Evolutionary conservation across 2,797 vertebrate species (phyloP), one percentile per base, ranked within the genome.

Genomic region (Bradypodion pumilum): DNA sequence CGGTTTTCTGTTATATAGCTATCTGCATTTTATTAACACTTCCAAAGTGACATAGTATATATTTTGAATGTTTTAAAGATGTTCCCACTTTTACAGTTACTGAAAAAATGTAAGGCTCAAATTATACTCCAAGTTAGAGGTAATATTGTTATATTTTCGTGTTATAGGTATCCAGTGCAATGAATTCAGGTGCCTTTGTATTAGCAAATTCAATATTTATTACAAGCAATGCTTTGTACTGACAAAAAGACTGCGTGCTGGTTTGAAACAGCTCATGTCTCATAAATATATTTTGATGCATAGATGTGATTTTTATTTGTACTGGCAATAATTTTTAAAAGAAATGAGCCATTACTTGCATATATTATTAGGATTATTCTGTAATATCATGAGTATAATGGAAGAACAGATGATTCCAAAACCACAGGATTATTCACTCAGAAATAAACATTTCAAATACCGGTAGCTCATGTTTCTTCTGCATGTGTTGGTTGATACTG

Each of bases 31-130:
- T 35, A 87, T 9, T 10, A 13, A 85, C 0, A 29, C 66, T 85
- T 87, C 90, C 78, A 78, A 84, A 21, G 88, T 75, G 90, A 92
- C 87, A 37, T 80, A 59, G 82, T 82, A 92, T 32, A 89, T 56
- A 90, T 68, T 21, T 59, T 40, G 9, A 2, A 72, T 87, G 42
- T 83, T 35, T 9, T 1, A 86, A 72, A 84, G 49, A 87, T 52
- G 13, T 86, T 89, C 80, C n/a, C 3, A 7, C 85, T 62, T 74
- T 89, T 32, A 19, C 8, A 74, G 9, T 87, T 90, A 70, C 86
- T 88, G 87, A 89, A 86, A 56, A 40, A 86, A 75, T 82, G 42
- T 73, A n/a, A n/a, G n/a, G n/a, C n/a, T n/a, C n/a, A n/a, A n/a
- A n/a, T n/a, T n/a, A n/a, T n/a, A 60, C 5, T 85, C 56, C 79